phyloP scores from a whole-genome alignment of 64 coral and sea anemone genomes.

The Montipora foliosa region DNA sequence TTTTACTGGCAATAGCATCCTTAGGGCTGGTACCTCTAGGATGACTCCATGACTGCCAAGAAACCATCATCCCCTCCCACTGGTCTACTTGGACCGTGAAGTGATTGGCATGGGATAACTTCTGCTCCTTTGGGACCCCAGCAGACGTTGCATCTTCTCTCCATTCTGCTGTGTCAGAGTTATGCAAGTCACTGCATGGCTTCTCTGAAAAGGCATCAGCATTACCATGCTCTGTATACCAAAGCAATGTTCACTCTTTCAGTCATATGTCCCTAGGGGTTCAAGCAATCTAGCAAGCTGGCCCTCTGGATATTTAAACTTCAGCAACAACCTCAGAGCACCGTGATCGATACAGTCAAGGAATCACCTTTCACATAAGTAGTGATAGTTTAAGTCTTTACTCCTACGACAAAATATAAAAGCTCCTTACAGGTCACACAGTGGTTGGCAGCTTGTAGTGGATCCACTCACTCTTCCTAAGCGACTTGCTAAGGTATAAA shows the following conservation, averaged over 20 bases:
- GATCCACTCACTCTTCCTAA: no score
- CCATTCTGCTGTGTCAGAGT: background rate
- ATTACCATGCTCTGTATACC: background rate
- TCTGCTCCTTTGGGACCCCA: background rate
- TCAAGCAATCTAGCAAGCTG: slow-evolving; percentile 51
- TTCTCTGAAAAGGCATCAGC: slow-evolving; percentile 28
- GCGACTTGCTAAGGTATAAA: no score
- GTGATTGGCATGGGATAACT: background rate
- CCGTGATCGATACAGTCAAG: no score
- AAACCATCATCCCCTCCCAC: background rate
- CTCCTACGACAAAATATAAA: background rate
- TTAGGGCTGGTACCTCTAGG: no score
- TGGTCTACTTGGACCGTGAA: background rate
- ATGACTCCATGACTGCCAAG: no score
- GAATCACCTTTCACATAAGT: no score
- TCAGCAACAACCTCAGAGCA: no score
- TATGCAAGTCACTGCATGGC: slow-evolving; percentile 5
- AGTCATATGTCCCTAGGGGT: background rate
- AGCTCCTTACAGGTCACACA: background rate
- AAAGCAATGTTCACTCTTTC: background rate
- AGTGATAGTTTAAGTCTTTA: background rate
- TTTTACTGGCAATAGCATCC: background rate
- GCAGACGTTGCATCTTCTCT: background rate
- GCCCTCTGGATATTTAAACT: background rate
- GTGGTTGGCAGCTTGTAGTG: background rate